Base-by-base conservation (phyloP, 2,113 vertebrate species). In the Trochalopteron elliotii region DNA sequence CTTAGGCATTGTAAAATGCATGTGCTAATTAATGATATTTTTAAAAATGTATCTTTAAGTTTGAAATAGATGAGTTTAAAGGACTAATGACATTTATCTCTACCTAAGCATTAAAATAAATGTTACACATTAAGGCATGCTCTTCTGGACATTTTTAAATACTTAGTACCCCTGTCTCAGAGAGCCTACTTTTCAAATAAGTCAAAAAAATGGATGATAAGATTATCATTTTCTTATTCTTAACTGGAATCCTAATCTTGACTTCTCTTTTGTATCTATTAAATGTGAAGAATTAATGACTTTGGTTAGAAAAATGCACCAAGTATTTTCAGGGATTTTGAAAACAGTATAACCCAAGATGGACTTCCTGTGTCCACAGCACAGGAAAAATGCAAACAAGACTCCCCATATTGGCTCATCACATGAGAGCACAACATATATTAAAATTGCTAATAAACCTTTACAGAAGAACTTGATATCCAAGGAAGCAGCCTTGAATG, bases 211-310 rank as follows among this genome's bases (percentile, higher is more conserved):
- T 5, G 4, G 15, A 37, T 10, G 3, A 12, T 21, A 56, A 28
- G 22, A 61, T 59, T 90, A 89, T 74, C 2, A 65, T 70, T 90
- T 86, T 87, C 64, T 87, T 56, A 50, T 55, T 71, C 44, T 70
- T 65, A 78, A 67, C 33, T 89, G 23, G 39, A 67, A 71, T 75
- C 33, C 28, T 74, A 42, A 80, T 70, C 28, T 65, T 80, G 11
- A 35, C 10, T 72, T 74, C 40, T 56, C 37, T 61, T 56, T 47
- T 67, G 10, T 63, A 12, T 52, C 70, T 79, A 3, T n/a, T 64
- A 56, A 65, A 7, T n/a, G 17, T 72, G 42, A 74, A 72, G 44
- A 65, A 64, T 69, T 80, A 72, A 44, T 25, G 6, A 31, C 16
- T 76, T 87, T 35, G 20, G 27, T 71, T 60, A 42, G 22, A 83